A percentile compares a stretch with the other conserved stretches of the same genome.
These are phyloP conservation scores for Saxicola maurus DNA, from an alignment of 2,797 vertebrate genomes.

Conservation along the genomic window DNA sequence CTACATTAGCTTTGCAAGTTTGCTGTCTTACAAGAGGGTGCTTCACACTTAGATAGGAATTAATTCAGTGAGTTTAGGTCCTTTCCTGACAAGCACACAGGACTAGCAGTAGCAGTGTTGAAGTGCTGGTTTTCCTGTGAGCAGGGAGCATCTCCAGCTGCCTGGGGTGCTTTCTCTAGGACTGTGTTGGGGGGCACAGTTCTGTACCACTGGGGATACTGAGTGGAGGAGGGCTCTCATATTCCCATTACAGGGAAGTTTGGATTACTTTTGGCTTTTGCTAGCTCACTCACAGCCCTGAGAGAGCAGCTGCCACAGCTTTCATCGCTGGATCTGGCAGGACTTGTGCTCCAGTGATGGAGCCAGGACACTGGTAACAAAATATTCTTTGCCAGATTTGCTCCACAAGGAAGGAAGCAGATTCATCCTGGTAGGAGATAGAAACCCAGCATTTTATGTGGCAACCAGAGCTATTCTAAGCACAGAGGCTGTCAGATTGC, in stretches of 20 bases:
- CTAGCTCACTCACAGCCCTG: neutral
- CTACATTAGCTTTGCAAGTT: neutral
- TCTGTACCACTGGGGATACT: neutral
- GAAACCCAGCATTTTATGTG: neutral
- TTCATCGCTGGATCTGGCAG: neutral
- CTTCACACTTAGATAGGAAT: neutral
- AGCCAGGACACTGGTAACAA: neutral
- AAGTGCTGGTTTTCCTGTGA: neutral
- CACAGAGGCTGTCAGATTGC: conserved; percentile 2
- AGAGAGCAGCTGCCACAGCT: neutral
- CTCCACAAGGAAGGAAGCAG: neutral
- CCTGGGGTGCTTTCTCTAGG: neutral
- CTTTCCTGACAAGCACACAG: neutral
- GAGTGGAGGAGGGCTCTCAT: neutral
- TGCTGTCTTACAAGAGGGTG: neutral
- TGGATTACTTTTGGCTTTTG: neutral
- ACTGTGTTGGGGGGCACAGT: neutral
- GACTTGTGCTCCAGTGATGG: neutral
- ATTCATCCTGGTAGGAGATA: neutral
- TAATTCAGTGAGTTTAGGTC: neutral
- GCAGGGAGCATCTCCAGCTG: neutral
- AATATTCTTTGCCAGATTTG: neutral
- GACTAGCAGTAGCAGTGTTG: neutral
- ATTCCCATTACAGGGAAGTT: neutral
- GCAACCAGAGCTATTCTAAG: conserved; percentile 8